Evolutionary conservation across 2,888 invertebrate species (phyloP), one percentile per base, ranked within the genome.

Genomic region (Mamestra brassicae): DNA sequence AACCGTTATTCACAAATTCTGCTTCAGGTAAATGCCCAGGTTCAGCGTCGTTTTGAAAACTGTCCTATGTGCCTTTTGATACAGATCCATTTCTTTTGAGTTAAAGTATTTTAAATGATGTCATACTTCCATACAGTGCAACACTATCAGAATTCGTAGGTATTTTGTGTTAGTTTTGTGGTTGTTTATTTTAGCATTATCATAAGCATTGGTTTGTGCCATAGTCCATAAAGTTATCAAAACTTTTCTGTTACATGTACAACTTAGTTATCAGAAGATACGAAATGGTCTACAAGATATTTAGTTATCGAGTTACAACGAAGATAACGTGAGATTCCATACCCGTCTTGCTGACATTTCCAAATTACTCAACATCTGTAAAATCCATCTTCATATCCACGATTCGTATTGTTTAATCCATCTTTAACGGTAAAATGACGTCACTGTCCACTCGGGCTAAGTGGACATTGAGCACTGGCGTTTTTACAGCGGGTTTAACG

Each of bases 401-500:
- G 52, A 58, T 57, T 7, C 8, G 13, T 74, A 65, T 65, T 58
- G 13, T 72, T 66, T 45, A 69, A 69, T 55, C 45, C 38, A 66
- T 52, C 26, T 4, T 66, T 76, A 76, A 77, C 69, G 42, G 76
- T 79, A 74, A 67, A 60, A 60, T 86, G 70, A 87, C 76, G 70
- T 77, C 81, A 80, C 42, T 63, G n/a, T 61, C 61, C 67, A 60
- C 57, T 71, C 72, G 63, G 69, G 36, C 52, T 76, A 72, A 75
- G 62, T 62, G 78, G 68, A 76, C 57, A 71, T 70, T 65, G 78
- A 81, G 66, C 78, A 74, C 67, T 68, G 69, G 81, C 85, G 82
- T 81, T 84, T 82, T 85, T 79, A 81, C 63, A 72, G 71, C 54
- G 1, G 65, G 67, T 74, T 83, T 75, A 78, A 66, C 69, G 84